Base-by-base conservation (phyloP, 2,888 invertebrate genomes). In the Andrena chrysosceles region DNA sequence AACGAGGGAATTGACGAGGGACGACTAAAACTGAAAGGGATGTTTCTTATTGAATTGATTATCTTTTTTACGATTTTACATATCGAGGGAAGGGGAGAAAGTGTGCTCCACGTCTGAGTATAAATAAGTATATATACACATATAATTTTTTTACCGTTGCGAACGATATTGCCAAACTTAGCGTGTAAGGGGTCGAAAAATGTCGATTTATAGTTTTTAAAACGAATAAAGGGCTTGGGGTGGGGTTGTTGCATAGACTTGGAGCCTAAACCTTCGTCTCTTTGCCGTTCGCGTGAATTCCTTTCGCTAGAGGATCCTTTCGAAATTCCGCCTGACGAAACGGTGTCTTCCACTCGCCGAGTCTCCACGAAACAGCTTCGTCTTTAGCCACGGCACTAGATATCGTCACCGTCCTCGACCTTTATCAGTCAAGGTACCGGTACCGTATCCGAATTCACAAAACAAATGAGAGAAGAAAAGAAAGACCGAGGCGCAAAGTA, bases 101-200 rank as follows among this genome's bases (percentile, higher is more conserved):
- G 74, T 73, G 70, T 77, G 83, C 83, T 83, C 83, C 77, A 83
- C 62, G 83, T 83, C 83, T 82, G 70, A 81, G 59, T 82, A 82
- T 71, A 80, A 80, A 79, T 73, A 78, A 71, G 67, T 73, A 77
- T 80, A 81, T 80, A 81, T 80, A 81, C 81, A 74, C 79, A 78
- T 83, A 84, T 84, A 82, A 83, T 83, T 82, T 84, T 84, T 84
- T 82, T 78, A 83, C 74, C 71, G 78, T 82, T 83, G 73, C 83
- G 75, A 84, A 78, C 84, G 83, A 84, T 79, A 84, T 84, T 84
- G 84, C 84, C 84, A 84, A 84, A 84, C 83, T 84, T 84, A 84
- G 84, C 70, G 83, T 84, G 59, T 84, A 83, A 83, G 83, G 48
- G 70, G 29, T 35, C 31, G 33, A 20, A 77, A 67, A 75, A 64